Percentiles rank a stretch among this genome's conserved stretches.
These are phyloP conservation scores for Petroica traversi DNA, from an alignment of 2,113 vertebrate genomes.

Conservation along the genomic window DNA sequence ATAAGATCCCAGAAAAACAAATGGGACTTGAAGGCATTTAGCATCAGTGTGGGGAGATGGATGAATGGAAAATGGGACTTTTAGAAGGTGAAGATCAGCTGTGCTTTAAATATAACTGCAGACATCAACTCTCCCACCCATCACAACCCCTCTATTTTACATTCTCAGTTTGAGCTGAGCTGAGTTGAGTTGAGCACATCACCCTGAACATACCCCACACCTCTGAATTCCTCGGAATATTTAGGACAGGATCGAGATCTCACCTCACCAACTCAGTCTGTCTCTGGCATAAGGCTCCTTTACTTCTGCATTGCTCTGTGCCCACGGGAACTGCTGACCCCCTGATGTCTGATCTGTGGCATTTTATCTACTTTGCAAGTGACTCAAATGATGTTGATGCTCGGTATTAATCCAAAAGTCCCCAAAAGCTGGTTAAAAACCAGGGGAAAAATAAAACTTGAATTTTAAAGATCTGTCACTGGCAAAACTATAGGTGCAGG, in stretches of 20 bases:
- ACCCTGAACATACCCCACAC: background rate
- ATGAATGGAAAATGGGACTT: background rate
- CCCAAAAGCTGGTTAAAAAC: background rate
- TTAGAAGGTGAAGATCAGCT: background rate
- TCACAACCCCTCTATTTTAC: background rate
- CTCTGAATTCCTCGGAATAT: background rate
- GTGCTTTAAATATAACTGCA: background rate
- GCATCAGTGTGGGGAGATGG: rapidly evolving
- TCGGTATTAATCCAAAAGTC: background rate
- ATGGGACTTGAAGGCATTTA: background rate
- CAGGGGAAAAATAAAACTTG: background rate
- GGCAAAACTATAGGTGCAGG: background rate
- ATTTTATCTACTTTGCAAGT: background rate
- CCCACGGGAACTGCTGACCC: background rate
- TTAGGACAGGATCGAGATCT: background rate
- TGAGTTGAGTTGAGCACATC: background rate
- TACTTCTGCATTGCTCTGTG: background rate
- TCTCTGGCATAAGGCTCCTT: background rate
- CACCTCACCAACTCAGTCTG: background rate
- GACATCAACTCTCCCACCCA: background rate
- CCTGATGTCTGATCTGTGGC: background rate
- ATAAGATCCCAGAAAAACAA: background rate
- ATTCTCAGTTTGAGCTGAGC: background rate
- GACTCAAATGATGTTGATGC: background rate
- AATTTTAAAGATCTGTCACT: background rate